These are phyloP conservation scores for Nycticebus coucang DNA, from an alignment of 2,113 vertebrate species.

Conservation along the genomic window DNA sequence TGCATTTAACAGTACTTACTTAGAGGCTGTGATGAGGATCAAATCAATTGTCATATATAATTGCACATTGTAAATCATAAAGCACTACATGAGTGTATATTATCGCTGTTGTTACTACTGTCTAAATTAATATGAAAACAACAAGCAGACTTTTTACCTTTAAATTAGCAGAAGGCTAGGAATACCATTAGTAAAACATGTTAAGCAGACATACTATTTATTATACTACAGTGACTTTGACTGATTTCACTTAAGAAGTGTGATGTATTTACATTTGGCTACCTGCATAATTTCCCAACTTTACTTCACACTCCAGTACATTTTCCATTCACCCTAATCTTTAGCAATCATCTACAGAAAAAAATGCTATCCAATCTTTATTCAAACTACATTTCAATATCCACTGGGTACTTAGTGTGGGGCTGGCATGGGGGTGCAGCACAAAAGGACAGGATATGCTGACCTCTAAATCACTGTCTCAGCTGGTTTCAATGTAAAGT, in stretches of 20 bases:
- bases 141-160: neutral
- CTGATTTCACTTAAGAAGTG: neutral
- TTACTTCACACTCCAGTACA: neutral
- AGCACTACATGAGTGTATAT: neutral
- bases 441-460: accelerated
- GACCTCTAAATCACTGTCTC: neutral
- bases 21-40: neutral
- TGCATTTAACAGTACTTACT: neutral
- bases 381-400: neutral
- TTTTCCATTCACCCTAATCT: neutral
- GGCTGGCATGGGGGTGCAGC: accelerated
- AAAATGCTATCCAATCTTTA: neutral
- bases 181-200: too few species aligned
- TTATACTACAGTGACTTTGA: neutral
- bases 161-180: neutral
- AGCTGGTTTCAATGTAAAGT: neutral
- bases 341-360: neutral
- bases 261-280: neutral
- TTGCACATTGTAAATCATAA: neutral
- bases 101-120: neutral
- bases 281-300: neutral
- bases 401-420: neutral
- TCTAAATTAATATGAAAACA: neutral
- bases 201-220: neutral
- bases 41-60: neutral